phyloP scores from a whole-genome alignment of 2,113 vertebrate genomes.

The Piprites chloris region DNA sequence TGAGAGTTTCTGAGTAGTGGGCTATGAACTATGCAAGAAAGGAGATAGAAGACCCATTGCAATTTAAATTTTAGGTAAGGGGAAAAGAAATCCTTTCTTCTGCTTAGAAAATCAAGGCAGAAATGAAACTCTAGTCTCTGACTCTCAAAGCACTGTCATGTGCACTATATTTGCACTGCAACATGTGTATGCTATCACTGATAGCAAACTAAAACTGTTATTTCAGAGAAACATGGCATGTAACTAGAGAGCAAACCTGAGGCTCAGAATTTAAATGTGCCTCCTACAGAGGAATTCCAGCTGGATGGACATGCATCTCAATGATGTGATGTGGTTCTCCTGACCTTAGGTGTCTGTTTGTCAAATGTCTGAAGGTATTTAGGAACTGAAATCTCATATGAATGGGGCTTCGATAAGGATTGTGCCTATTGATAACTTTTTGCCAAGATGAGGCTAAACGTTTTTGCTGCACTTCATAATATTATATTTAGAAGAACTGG shows the following conservation, averaged over 20 bases:
- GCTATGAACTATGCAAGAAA: background rate
- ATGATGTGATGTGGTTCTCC: background rate
- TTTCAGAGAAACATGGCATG: background rate
- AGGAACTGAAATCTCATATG: background rate
- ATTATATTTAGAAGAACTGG: background rate
- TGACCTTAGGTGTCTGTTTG: background rate
- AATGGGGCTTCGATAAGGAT: background rate
- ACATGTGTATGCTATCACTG: background rate
- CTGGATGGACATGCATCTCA: too few species aligned
- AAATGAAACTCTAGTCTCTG: background rate
- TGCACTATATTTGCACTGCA: background rate
- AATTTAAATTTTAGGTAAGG: background rate
- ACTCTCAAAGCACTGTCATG: background rate
- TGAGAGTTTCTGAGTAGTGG: background rate
- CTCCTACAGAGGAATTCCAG: background rate
- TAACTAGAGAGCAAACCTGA: background rate
- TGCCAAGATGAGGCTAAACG: background rate
- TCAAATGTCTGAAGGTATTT: background rate
- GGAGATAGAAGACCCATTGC: background rate
- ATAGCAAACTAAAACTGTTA: background rate
- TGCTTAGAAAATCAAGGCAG: background rate
- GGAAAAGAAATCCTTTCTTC: background rate
- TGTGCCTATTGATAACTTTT: background rate
- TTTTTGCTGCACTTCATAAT: background rate
- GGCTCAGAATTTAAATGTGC: background rate